Percentiles rank a stretch among this genome's conserved stretches.
These are phyloP conservation scores for Caenorhabditis sulstoni DNA, from an alignment of 2,888 invertebrate genomes.

Conservation along the genomic window DNA sequence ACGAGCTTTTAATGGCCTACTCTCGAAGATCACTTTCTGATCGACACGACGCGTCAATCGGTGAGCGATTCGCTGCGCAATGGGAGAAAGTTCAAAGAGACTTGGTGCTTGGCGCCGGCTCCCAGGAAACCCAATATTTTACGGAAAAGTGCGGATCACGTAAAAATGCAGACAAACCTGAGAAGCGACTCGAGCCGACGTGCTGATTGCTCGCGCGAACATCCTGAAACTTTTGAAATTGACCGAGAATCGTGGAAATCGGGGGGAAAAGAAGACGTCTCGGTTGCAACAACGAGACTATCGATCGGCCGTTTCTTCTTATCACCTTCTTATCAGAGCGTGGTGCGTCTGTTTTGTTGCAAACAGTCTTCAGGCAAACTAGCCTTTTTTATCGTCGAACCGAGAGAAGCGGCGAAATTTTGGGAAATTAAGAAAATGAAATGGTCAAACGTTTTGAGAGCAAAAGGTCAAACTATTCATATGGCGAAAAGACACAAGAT, in stretches of 20 bases:
- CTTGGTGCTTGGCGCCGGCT: slow-evolving; percentile 22
- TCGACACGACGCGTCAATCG: slow-evolving; percentile 1
- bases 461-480: slow-evolving; percentile 25
- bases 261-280: slow-evolving; percentile 22
- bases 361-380: slow-evolving; percentile 27
- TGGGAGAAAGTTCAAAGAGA: not conserved
- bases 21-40: slow-evolving; percentile 50
- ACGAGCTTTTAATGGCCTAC: slow-evolving; percentile 16
- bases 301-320: slow-evolving; percentile 32
- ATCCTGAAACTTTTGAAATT: slow-evolving; percentile 2
- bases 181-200: slow-evolving; percentile 20
- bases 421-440: not conserved
- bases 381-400: slow-evolving; percentile 25
- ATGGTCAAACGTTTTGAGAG: slow-evolving; percentile 17
- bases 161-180: slow-evolving; percentile 45
- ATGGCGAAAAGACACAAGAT: not conserved
- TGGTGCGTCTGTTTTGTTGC: slow-evolving; percentile 31
- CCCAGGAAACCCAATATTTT: no score
- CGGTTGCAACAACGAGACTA: not conserved
- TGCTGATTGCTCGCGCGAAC: slow-evolving; percentile 38
- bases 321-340: slow-evolving; percentile 41
- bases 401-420: not conserved
- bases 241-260: not conserved
- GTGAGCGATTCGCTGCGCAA: not conserved
- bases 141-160: slow-evolving; percentile 5